phyloP scores from a whole-genome alignment of 2,888 invertebrate genomes.

The Thysanoteuthis rhombus region DNA sequence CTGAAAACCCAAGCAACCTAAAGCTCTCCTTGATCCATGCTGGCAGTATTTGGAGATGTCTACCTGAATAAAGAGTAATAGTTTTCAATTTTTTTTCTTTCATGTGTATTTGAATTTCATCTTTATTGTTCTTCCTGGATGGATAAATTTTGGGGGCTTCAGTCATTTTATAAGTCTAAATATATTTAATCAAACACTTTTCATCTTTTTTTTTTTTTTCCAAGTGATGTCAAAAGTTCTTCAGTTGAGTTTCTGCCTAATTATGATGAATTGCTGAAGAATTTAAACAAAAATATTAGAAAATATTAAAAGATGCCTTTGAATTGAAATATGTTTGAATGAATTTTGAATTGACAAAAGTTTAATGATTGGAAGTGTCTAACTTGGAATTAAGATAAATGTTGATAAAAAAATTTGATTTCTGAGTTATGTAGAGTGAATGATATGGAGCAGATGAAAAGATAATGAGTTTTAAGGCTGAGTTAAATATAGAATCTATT shows the following conservation, averaged over 20 bases:
- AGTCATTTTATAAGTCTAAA: not conserved
- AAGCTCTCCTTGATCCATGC: not conserved
- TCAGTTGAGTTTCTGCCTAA: not conserved
- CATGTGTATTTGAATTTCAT: not conserved
- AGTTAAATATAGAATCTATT: too few species aligned
- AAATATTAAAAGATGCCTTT: not conserved
- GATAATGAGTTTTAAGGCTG: too few species aligned
- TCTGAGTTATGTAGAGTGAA: too few species aligned
- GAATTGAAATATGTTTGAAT: not conserved
- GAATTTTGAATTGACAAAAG: not conserved
- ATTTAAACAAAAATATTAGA: too few species aligned
- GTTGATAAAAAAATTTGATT: not conserved
- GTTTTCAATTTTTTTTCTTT: not conserved
- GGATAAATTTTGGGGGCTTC: not conserved
- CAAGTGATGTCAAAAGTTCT: not conserved
- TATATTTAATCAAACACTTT: not conserved
- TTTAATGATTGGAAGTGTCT: not conserved
- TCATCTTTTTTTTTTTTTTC: not conserved
- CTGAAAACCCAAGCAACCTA: not conserved
- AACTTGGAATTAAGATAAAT: not conserved
- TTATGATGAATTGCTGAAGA: not conserved
- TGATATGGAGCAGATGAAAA: too few species aligned
- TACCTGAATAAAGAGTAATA: not conserved
- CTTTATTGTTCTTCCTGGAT: not conserved
- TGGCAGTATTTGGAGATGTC: not conserved